These are phyloP conservation scores for Rutpela maculata DNA, from an alignment of 2,888 invertebrate species.

Conservation along the genomic window DNA sequence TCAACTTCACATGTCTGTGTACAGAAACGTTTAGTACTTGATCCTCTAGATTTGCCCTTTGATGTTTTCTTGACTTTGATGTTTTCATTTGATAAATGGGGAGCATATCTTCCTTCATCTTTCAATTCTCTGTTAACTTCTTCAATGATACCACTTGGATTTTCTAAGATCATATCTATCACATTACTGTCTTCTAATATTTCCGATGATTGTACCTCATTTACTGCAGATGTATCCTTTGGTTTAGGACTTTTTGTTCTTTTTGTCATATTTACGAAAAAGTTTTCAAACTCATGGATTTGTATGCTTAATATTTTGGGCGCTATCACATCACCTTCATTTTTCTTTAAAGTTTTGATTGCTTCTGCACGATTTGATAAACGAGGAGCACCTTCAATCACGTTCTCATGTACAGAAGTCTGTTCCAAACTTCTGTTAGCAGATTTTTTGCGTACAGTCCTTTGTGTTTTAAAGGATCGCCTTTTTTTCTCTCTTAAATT, in stretches of 20 bases:
- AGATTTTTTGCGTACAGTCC: background rate
- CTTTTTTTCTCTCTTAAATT: background rate
- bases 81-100: background rate
- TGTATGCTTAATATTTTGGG: background rate
- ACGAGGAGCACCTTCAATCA: background rate
- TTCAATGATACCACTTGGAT: background rate
- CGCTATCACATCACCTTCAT: background rate
- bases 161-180: background rate
- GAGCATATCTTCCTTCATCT: background rate
- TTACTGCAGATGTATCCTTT: background rate
- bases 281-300: conserved; percentile 17
- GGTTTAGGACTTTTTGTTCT: background rate
- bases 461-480: background rate
- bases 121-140: background rate
- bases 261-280: conserved; percentile 15
- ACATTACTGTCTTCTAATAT: background rate
- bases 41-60: background rate
- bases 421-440: background rate
- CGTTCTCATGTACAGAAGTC: background rate
- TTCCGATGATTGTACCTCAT: background rate
- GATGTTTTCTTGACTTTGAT: background rate
- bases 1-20: background rate
- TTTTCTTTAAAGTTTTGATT: background rate
- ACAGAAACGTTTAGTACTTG: background rate
- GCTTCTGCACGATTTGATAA: background rate